Base-by-base conservation (phyloP, 2,113 vertebrate genomes). In the Megaceryle torquata region DNA sequence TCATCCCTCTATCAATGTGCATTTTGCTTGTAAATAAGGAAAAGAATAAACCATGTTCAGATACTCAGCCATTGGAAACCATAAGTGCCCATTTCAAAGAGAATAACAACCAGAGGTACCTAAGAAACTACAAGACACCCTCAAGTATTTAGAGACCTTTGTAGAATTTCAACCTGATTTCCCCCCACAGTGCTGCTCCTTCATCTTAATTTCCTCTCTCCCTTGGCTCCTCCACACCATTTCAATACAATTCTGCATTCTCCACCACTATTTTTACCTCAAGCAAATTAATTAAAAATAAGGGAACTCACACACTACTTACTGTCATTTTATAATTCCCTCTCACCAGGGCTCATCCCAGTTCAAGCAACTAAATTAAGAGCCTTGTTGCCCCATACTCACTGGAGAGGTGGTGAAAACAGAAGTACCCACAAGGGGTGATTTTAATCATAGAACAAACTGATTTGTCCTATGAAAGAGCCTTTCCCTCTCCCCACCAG, bases 351-450 rank as follows among this genome's bases (percentile, higher is more conserved):
- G 35, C 31, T 86, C 6, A 13, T 37, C 10, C 57, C 51, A 67
- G 29, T 11, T 64, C 24, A n/a, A 35, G 35, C 41, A 8, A 29
- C 18, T 56, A 9, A 37, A 39, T 37, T 6, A 46, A 60, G 65
- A 75, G 6, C 33, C 9, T 68, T 10, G 3, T 20, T 68, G 15
- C 33, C 22, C 18, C 13, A 4, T 29, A 10, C 16, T 33, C 33
- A 43, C 39, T 50, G 18, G 13, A 25, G 21, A 48, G 24, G 13
- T 35, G 7, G 5, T 33, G 13, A 48, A 51, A 67, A 37, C 5
- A 63, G 4, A 13, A 69, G 24, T 24, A 51, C 14, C 11, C 6
- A 2, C 4, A 2, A 5, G 22, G 5, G 6, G 39, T 22, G 9
- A 37, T 21, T 44, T 13, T 31, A 31, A 15, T n/a, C 9, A 65